Percentiles rank a stretch among this genome's conserved stretches.
phyloP scores from a whole-genome alignment of 2,113 vertebrate species.

The Willisornis vidua region DNA sequence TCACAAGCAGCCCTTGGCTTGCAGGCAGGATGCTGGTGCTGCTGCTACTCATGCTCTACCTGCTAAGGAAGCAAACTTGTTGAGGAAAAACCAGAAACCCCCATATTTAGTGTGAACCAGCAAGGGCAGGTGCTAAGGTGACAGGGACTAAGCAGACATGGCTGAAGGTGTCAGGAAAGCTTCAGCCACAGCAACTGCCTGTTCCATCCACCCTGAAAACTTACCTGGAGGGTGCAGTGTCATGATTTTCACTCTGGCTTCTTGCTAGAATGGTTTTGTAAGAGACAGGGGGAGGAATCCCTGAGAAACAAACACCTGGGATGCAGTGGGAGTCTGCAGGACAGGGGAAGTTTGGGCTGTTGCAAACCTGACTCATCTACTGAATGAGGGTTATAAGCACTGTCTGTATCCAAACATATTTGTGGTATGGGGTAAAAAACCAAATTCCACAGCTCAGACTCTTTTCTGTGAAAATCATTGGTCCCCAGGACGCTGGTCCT shows the following conservation, averaged over 20 bases:
- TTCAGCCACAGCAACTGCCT: not conserved
- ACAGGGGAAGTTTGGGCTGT: not conserved
- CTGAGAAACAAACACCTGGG: not conserved
- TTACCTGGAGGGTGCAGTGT: conserved; percentile 21
- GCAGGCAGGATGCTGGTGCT: conserved; percentile 15
- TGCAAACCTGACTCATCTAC: not conserved
- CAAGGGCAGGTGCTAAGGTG: not conserved
- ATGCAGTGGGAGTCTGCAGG: fast-evolving
- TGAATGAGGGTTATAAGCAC: not conserved
- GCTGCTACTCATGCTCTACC: not conserved
- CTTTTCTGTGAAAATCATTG: not conserved
- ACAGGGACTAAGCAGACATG: not conserved
- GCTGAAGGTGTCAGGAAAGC: not conserved
- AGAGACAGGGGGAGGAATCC: not conserved
- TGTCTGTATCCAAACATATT: fast-evolving
- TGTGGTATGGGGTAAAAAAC: not conserved
- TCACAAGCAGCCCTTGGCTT: not conserved
- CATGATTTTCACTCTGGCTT: not conserved
- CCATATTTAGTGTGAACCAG: not conserved
- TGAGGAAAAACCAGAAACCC: not conserved
- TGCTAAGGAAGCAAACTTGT: not conserved
- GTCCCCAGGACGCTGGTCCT: not conserved
- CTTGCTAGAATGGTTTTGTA: not conserved
- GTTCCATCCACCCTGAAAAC: not conserved
- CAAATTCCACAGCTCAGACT: not conserved